A percentile compares a stretch with the other conserved stretches of the same genome.
phyloP scores from a whole-genome alignment of 2,113 vertebrate species.

The Carassius gibelio region DNA sequence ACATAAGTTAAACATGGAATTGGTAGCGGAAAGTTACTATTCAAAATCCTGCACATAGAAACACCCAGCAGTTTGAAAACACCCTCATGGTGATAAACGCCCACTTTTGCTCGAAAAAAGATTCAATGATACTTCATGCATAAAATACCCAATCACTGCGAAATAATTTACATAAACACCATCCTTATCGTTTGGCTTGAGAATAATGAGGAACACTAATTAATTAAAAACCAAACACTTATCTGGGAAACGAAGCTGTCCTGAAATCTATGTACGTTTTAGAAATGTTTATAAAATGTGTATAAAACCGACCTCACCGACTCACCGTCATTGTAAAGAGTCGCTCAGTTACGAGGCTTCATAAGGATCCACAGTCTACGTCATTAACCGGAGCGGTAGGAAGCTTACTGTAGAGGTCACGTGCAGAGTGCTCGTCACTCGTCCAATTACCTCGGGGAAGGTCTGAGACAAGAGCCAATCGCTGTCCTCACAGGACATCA shows the following conservation, averaged over 20 bases:
- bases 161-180: neutral
- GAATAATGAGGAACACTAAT: no score
- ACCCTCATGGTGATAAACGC: no score
- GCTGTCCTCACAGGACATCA: conserved; percentile 73
- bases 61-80: no score
- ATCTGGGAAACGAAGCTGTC: neutral
- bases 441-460: conserved; percentile 62
- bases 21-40: neutral
- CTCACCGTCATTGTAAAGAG: neutral
- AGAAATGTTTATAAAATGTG: no score
- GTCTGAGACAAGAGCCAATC: conserved; percentile 71
- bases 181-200: neutral
- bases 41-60: neutral
- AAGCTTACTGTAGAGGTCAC: conserved; percentile 68
- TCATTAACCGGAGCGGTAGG: conserved; percentile 34
- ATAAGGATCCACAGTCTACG: neutral
- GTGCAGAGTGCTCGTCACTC: conserved; percentile 63
- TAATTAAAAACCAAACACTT: neutral
- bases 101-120: neutral
- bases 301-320: neutral
- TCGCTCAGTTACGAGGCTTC: neutral
- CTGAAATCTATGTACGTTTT: neutral
- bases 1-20: neutral
- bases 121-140: neutral
- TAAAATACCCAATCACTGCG: neutral